These are phyloP conservation scores for Anguilla anguilla DNA, from an alignment of 2,797 vertebrate species.

Conservation along the genomic window DNA sequence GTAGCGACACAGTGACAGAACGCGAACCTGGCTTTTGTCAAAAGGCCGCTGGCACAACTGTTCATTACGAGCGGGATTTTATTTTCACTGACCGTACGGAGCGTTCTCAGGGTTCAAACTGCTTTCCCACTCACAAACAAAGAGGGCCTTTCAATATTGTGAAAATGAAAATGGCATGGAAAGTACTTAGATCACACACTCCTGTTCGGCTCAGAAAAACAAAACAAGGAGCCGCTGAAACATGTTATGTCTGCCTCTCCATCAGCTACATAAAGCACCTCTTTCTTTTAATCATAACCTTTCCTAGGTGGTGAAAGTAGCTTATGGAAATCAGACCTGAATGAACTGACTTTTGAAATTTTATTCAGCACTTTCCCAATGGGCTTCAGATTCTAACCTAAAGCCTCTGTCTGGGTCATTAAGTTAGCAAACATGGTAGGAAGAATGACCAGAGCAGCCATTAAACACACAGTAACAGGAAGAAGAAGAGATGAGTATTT, in stretches of 20 bases:
- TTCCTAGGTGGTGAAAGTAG: neutral
- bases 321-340: neutral
- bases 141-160: neutral
- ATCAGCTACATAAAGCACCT: neutral
- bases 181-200: neutral
- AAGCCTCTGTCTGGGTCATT: conserved; percentile 34
- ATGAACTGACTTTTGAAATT: conserved; percentile 17
- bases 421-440: conserved; percentile 25
- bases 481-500: neutral
- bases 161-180: neutral
- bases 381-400: conserved; percentile 7
- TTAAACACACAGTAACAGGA: conserved; percentile 22
- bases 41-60: neutral
- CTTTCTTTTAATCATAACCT: neutral
- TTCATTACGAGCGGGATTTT: neutral
- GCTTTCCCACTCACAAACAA: neutral
- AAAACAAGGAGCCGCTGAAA: neutral
- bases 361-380: neutral
- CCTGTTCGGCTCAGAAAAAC: neutral
- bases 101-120: neutral
- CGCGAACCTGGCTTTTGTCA: neutral
- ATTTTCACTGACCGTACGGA: neutral
- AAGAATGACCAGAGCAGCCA: conserved; percentile 8
- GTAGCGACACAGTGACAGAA: neutral
- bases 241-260: neutral